Evolutionary conservation across 2,797 vertebrate species (phyloP).

Genomic region (Acipenser ruthenus): DNA sequence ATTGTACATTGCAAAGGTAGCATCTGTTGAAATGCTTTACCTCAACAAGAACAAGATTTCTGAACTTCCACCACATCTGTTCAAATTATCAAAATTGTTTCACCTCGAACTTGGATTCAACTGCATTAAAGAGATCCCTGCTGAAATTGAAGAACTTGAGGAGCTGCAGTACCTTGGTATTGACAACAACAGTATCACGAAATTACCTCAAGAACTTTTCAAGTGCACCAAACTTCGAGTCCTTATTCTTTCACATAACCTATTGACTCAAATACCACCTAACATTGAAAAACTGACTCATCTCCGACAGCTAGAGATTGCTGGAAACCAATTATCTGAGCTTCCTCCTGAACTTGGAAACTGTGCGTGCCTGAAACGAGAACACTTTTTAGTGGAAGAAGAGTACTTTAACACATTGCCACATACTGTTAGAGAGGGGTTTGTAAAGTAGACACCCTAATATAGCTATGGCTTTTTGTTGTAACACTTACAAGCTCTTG

Average conservation of each 20-base stretch:
- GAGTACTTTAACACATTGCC: no score
- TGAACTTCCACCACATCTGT: slow-evolving; percentile 11
- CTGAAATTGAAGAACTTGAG: slow-evolving; percentile 12
- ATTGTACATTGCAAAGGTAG: slow-evolving; percentile 4
- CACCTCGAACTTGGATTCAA: slow-evolving; percentile 7
- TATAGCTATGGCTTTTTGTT: no score
- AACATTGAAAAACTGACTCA: slow-evolving; percentile 10
- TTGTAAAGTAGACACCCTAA: no score
- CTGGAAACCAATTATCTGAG: slow-evolving; percentile 9
- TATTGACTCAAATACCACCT: slow-evolving; percentile 8
- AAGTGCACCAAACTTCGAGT: no score
- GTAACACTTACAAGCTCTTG: no score
- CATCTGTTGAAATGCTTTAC: slow-evolving; percentile 14
- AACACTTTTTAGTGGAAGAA: no score
- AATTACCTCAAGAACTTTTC: no score
- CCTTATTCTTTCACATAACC: slow-evolving; percentile 12
- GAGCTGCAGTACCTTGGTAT: slow-evolving; percentile 11
- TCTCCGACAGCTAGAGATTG: slow-evolving; percentile 4
- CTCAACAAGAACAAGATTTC: slow-evolving; percentile 12
- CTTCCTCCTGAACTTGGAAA: slow-evolving; percentile 1
- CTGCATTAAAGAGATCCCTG: slow-evolving; percentile 7
- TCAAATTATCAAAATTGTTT: slow-evolving; percentile 1
- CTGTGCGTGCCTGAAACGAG: no score
- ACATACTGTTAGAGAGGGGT: no score
- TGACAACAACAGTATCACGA: no score